Base-by-base conservation (phyloP, 2,113 vertebrate species). In the Periophthalmodon schlosseri region DNA sequence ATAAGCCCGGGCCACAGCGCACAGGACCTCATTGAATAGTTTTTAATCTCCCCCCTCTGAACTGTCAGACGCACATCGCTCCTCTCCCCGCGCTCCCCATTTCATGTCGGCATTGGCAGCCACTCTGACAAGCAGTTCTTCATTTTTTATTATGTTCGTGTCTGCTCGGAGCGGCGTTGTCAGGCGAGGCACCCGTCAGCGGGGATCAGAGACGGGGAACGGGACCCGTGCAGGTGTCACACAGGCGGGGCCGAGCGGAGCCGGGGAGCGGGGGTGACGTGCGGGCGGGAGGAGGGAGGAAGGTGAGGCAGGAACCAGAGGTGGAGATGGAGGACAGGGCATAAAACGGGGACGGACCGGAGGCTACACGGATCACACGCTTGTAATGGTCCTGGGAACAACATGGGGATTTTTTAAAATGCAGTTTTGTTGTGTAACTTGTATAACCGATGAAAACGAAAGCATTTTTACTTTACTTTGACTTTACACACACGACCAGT, bases 131-230 rank as follows among this genome's bases (percentile, higher is more conserved):
- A 96, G 95, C 93, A 95, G 92, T 96, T 95, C 94, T 96, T 96
- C 94, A 96, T 97, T 96, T 96, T 97, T 97, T 97, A 96, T 97
- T 96, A 95, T 95, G 94, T 95, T 96, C 95, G 93, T 96, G 94
- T 96, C 96, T 96, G 91, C 94, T 95, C 94, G 94, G 92, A 92
- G 93, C 23, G 88, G 86, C 93, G 93, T 92, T 96, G 95, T 96
- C 95, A 96, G 95, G 95, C 96, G 95, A 96, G 96, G 95, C 93
- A 92, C 94, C 93, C 94, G 93, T 96, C 95, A 96, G 95, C 94
- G 93, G 87, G 23, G 85, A 97, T 97, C 95, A 85, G 88, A 87
- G 88, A 86, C 83, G 9, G 57, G 21, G 56, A 58, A 58, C 21
- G 56, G 87, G 86, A 89, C 95, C 96, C 94, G 95, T 95, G 95